Evolutionary conservation across 1,140 invertebrate genomes (phyloP).

Genomic region (Lasioglossum baleicum): DNA sequence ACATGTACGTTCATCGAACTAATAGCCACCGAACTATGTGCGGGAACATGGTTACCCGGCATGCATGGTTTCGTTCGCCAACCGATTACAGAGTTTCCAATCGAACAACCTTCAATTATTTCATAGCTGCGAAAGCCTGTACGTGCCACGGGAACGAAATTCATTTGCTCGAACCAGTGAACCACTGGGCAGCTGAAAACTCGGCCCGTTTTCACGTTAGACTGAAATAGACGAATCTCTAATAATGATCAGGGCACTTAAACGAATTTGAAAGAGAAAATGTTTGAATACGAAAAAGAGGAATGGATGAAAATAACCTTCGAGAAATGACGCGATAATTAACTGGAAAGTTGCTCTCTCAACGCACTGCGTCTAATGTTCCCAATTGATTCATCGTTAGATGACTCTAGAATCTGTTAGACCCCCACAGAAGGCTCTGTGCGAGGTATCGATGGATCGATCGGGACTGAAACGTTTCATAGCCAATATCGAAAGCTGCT

Average conservation of each 20-base stretch:
- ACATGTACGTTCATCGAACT: conserved; percentile 51
- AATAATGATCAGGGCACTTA: no score
- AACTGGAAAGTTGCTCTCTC: background rate
- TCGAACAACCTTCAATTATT: conserved; percentile 5
- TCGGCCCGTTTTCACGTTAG: no score
- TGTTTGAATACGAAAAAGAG: no score
- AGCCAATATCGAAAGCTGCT: conserved; percentile 30
- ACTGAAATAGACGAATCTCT: no score
- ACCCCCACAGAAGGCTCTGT: background rate
- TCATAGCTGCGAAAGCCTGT: background rate
- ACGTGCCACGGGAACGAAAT: no score
- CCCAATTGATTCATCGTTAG: conserved; percentile 22
- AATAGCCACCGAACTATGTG: conserved; percentile 32
- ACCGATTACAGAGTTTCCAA: background rate
- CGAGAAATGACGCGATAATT: background rate
- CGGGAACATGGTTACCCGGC: conserved; percentile 1
- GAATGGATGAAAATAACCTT: no score
- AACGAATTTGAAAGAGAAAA: no score
- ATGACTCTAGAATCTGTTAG: conserved; percentile 10
- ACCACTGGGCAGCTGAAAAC: no score
- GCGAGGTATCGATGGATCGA: conserved; percentile 32
- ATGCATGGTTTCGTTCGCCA: conserved; percentile 24
- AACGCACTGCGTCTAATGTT: background rate
- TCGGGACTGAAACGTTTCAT: conserved; percentile 29
- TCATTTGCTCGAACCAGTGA: no score